Evolutionary conservation across 1,140 invertebrate genomes (phyloP).

Genomic region (Pogonus chalceus): DNA sequence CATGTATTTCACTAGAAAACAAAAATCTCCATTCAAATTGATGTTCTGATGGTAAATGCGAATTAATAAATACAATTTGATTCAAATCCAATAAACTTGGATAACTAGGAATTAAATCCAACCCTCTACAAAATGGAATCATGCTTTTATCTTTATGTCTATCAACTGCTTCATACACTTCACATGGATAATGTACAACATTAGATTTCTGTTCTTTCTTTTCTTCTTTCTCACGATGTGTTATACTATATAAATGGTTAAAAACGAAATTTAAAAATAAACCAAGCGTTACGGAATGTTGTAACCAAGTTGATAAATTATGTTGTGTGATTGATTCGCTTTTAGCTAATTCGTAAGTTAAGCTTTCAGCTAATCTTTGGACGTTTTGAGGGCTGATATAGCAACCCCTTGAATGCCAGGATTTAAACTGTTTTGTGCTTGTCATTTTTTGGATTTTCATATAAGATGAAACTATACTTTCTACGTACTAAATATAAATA

Average conservation of each 20-base stretch:
- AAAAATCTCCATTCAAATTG: constrained; percentile 71
- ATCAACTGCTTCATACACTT: constrained; percentile 12
- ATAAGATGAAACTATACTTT: constrained; percentile 46
- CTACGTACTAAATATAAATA: constrained; percentile 39
- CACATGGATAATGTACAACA: constrained; percentile 5
- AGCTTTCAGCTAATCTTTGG: constrained; percentile 32
- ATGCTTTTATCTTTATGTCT: constrained; percentile 39
- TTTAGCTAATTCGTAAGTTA: constrained; percentile 29
- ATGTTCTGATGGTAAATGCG: constrained; percentile 58
- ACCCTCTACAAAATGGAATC: constrained; percentile 43
- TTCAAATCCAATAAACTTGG: constrained; percentile 65
- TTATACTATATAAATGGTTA: constrained; percentile 32
- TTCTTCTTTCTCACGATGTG: constrained; percentile 26
- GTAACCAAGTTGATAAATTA: constrained; percentile 30
- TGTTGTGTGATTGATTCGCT: constrained; percentile 24
- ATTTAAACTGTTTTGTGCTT: constrained; percentile 32
- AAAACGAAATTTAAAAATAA: constrained; percentile 32
- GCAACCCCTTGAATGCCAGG: constrained; percentile 31
- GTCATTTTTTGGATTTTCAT: constrained; percentile 43
- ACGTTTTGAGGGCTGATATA: constrained; percentile 31
- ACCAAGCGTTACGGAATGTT: constrained; percentile 28
- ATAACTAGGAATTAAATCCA: constrained; percentile 61
- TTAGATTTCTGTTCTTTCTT: not conserved
- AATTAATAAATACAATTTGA: constrained; percentile 67
- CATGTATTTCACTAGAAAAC: constrained; percentile 72